Conservation (phyloP, 30 jellyfish, hydroid and myxozoan genomes). For the Turritopsis dohrnii region DNA sequence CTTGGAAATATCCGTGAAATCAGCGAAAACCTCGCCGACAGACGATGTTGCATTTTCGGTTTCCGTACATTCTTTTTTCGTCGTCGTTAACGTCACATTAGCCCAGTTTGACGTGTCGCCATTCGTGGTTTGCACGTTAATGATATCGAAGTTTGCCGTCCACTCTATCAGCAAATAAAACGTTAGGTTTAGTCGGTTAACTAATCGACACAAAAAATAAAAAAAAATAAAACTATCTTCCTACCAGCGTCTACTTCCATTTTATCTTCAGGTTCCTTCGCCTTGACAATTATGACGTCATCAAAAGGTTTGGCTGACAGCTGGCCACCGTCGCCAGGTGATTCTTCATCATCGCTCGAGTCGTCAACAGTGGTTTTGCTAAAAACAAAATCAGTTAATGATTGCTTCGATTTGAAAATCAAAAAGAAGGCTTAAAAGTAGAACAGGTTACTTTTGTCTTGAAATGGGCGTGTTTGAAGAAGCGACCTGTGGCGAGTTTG, state of each 20-base stretch:
- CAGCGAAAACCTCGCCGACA: constrained; percentile 60
- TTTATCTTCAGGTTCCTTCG: constrained; percentile 31
- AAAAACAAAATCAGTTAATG: too few relatives aligned
- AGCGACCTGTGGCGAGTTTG: not conserved
- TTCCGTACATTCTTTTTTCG: constrained; percentile 39
- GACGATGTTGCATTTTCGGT: constrained; percentile 13
- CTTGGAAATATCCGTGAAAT: constrained; percentile 69
- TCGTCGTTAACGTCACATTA: constrained; percentile 33
- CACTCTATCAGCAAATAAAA: constrained; percentile 46
- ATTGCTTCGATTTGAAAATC: too few relatives aligned
- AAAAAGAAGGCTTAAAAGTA: not conserved
- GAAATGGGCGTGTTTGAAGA: not conserved
- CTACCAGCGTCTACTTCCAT: constrained; percentile 60
- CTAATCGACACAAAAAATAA: not conserved
- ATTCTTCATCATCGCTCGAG: constrained; percentile 26
- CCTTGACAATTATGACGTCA: not conserved
- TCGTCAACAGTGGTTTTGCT: constrained; percentile 3
- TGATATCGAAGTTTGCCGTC: constrained; percentile 81
- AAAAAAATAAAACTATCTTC: not conserved
- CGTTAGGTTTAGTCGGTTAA: not conserved
- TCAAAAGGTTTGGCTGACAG: not conserved
- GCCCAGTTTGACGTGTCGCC: constrained; percentile 46
- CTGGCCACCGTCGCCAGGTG: not conserved
- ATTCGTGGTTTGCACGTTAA: constrained; percentile 75
- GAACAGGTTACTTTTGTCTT: constrained; percentile 44